Percentiles rank a stretch among this genome's conserved stretches.
Conservation (phyloP, 2,113 vertebrate species). For the Alligator mississippiensis region DNA sequence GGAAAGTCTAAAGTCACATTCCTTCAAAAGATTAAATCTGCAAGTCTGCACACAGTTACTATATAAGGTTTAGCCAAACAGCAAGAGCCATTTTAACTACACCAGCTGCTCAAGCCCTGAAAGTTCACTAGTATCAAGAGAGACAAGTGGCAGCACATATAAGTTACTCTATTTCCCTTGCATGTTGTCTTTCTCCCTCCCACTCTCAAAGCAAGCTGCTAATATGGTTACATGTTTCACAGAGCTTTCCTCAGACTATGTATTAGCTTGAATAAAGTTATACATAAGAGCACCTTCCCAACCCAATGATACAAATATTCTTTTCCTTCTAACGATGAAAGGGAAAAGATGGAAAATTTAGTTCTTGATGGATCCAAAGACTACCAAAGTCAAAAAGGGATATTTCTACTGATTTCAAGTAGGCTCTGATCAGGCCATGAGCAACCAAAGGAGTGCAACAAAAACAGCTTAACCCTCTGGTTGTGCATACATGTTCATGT, state of each 20-base stretch:
- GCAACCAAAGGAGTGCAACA: background rate
- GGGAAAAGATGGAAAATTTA: background rate
- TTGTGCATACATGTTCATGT: too few relatives aligned
- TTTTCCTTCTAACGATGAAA: background rate
- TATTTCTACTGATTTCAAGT: background rate
- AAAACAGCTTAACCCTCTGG: background rate
- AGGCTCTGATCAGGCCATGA: background rate
- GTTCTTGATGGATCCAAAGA: background rate
- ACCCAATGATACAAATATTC: background rate
- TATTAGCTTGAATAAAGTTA: background rate
- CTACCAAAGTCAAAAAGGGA: background rate
- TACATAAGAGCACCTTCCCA: fast-evolving
- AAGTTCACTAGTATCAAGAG: background rate
- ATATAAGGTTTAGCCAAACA: background rate
- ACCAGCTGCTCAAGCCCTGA: background rate
- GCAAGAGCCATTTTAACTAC: background rate
- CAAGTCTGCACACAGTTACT: background rate
- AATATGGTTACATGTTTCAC: background rate
- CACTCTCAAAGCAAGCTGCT: fast-evolving
- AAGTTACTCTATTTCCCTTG: background rate
- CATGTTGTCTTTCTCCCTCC: background rate
- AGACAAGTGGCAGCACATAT: background rate
- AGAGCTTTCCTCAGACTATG: background rate
- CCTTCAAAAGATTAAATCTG: constrained; percentile 30
- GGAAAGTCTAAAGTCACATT: constrained; percentile 15